Evolutionary conservation across 2,888 invertebrate species (phyloP).

Genomic region (Melanargia galathea): DNA sequence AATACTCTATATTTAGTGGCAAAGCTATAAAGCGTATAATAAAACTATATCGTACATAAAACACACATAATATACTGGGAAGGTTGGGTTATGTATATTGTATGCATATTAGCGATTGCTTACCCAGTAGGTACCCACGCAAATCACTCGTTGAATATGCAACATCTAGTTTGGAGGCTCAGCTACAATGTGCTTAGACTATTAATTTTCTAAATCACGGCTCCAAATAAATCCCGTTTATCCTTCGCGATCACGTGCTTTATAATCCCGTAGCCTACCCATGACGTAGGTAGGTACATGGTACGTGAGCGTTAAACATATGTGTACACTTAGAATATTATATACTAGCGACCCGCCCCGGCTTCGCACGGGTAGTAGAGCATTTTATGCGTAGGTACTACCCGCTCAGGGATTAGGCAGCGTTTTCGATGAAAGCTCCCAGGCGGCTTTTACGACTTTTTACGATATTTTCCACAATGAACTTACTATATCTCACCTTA

Average conservation of each 20-base stretch:
- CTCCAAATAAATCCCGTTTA: slow-evolving; percentile 69
- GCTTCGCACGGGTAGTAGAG: too few relatives aligned
- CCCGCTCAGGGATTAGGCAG: too few relatives aligned
- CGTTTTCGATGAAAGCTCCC: too few relatives aligned
- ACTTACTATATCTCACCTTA: too few relatives aligned
- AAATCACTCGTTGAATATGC: slow-evolving; percentile 81
- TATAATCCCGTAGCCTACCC: slow-evolving; percentile 32
- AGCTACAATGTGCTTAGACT: slow-evolving; percentile 78
- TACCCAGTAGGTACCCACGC: too few relatives aligned
- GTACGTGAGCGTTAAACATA: slow-evolving; percentile 9
- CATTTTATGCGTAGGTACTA: too few relatives aligned
- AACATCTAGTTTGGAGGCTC: slow-evolving; percentile 75
- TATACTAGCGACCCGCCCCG: too few relatives aligned
- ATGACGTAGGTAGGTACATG: slow-evolving; percentile 20
- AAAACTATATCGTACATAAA: too few relatives aligned
- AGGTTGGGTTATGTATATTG: slow-evolving; percentile 34
- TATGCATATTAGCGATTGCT: slow-evolving; percentile 62
- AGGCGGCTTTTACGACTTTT: too few relatives aligned
- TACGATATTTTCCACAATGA: too few relatives aligned
- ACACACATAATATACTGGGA: slow-evolving; percentile 14
- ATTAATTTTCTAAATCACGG: slow-evolving; percentile 63
- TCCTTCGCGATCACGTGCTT: slow-evolving; percentile 43
- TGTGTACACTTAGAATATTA: not conserved
- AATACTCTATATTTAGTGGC: too few relatives aligned
- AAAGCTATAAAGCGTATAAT: too few relatives aligned